phyloP scores from a whole-genome alignment of 2,797 vertebrate species.

The Melanotaenia nigrans region DNA sequence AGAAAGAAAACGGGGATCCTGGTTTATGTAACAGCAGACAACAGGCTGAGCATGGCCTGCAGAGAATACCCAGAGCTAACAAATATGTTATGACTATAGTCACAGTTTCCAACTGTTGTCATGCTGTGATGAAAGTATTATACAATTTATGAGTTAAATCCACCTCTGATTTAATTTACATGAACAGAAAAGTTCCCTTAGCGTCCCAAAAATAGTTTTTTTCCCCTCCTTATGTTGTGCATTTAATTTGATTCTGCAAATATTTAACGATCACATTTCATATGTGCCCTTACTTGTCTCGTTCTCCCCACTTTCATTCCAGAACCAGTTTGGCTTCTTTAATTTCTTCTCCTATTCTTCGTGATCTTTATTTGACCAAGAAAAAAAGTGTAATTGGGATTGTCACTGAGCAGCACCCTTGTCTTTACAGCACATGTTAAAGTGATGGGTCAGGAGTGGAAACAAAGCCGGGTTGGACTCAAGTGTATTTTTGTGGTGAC shows the following conservation, averaged over 20 bases:
- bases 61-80: constrained; percentile 32
- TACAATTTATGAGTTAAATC: background rate
- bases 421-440: background rate
- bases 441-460: constrained; percentile 9
- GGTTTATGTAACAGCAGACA: constrained; percentile 43
- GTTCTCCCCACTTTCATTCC: background rate
- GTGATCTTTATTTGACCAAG: background rate
- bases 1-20: background rate
- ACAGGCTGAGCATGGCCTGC: constrained; percentile 22
- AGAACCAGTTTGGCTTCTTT: background rate
- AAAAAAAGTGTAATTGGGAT: background rate
- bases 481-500: constrained; percentile 39
- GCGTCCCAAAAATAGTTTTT: background rate
- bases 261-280: background rate
- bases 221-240: background rate
- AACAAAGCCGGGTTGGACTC: constrained; percentile 41
- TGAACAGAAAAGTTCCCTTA: background rate
- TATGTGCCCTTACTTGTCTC: background rate
- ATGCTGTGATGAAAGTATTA: background rate
- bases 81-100: constrained; percentile 42
- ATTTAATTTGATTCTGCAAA: background rate
- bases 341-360: background rate
- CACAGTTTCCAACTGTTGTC: constrained; percentile 10
- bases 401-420: background rate
- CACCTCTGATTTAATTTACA: constrained; percentile 5